phyloP scores from a whole-genome alignment of 2,113 vertebrate genomes.

The Tragulus kanchil region DNA sequence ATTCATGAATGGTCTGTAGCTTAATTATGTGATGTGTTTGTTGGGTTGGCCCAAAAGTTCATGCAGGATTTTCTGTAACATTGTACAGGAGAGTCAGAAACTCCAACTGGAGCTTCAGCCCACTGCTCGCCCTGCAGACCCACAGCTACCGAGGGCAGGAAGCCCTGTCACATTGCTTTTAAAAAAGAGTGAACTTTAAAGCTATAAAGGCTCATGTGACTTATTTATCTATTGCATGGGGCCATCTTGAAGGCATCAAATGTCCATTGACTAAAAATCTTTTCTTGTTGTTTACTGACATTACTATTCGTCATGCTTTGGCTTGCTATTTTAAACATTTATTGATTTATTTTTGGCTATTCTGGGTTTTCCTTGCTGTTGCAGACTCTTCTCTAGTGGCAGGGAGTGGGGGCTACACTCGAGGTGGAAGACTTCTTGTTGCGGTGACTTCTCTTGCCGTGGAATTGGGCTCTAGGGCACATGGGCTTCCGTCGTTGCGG shows the following conservation, averaged over 20 bases:
- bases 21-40: background rate
- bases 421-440: no score
- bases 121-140: background rate
- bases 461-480: no score
- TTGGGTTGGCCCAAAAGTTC: background rate
- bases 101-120: no score
- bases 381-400: no score
- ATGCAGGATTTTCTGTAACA: background rate
- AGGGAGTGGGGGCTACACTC: no score
- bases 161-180: background rate
- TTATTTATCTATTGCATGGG: background rate
- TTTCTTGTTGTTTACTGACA: no score
- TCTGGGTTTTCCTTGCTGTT: no score
- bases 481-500: no score
- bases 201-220: background rate
- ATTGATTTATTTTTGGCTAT: no score
- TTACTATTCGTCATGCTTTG: no score
- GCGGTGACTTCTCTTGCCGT: no score
- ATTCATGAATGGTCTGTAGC: fast-evolving
- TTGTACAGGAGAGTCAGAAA: background rate
- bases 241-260: background rate
- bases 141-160: background rate
- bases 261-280: background rate
- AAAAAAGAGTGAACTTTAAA: background rate
- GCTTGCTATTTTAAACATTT: no score